Base-by-base conservation (phyloP, 2,888 invertebrate genomes). In the Octodonta nipae region DNA sequence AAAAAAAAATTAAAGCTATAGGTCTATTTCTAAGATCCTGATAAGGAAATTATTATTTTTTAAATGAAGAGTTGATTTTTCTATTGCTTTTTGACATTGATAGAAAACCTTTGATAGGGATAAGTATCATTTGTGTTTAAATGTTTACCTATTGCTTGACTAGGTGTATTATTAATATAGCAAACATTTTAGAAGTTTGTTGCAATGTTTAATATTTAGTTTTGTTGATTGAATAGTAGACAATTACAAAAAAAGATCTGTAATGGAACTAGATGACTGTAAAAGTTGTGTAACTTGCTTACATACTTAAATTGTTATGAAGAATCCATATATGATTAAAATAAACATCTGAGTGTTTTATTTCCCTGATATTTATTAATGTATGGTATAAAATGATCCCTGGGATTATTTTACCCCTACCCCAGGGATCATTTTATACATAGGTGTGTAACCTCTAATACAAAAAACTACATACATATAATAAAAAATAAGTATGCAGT, bases 281-380 rank as follows among this genome's bases (percentile, higher is more conserved):
- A 27, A 27, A 27, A 27, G 27, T 27, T 27, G 12, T 27, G 3
- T 27, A 27, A 27, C 5, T 27, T 27, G 27, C 27, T 27, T 13
- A 27, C 27, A 27, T 27, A 27, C 27, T 27, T 27, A 27, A 27
- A 27, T 27, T 27, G 27, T 27, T 27, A 27, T 27, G 12, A 27
- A 27, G 6, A 27, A 27, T 27, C n/a, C n/a, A 27, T 2, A 27
- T 27, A 27, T 27, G 13, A 27, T 27, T 10, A 27, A 27, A 27
- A 27, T 13, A 5, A 27, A 27, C 13, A 27, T 12, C 27, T 27
- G 27, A 27, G 12, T 12, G 27, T 27, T 27, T 27, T 13, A 27
- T 27, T 27, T 27, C 13, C 4, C 27, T 27, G 17, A 17, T 17
- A 12, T 12, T 27, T 27, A 27, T 27, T 13, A 13, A 27, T 6